Conservation (phyloP, 2,113 vertebrate genomes). For the Prunella himalayana region DNA sequence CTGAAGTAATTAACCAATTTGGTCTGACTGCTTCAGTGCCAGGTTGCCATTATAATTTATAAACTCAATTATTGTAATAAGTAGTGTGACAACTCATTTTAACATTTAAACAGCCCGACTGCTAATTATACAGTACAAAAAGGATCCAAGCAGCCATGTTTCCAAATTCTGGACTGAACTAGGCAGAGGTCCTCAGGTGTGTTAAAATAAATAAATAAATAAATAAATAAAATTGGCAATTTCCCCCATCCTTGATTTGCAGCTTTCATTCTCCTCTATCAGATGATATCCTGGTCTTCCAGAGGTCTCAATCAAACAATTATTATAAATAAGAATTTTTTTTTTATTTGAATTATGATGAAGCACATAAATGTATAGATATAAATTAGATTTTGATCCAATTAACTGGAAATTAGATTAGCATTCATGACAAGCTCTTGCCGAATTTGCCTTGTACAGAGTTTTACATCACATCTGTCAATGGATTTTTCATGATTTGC, state of each 20-base stretch:
- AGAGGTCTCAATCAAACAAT: not conserved
- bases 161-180: not conserved
- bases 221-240: not conserved
- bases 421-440: not conserved
- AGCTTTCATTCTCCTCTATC: not conserved
- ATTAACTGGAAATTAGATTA: not conserved
- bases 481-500: not conserved
- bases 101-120: not conserved
- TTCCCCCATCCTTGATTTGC: not conserved
- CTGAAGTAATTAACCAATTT: constrained; percentile 29
- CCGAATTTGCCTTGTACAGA: not conserved
- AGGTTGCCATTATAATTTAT: constrained; percentile 4
- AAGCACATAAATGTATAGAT: not conserved
- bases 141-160: not conserved
- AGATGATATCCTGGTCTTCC: not conserved
- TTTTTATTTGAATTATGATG: not conserved
- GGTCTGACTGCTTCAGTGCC: not conserved
- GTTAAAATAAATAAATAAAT: no score
- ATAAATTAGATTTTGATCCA: not conserved
- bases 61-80: constrained; percentile 10
- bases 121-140: not conserved
- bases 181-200: not conserved
- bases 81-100: not conserved
- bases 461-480: not conserved
- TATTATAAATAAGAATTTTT: not conserved